Conservation (phyloP, 35 echinoderm and acorn worm species). For the Amphiura filiformis region DNA sequence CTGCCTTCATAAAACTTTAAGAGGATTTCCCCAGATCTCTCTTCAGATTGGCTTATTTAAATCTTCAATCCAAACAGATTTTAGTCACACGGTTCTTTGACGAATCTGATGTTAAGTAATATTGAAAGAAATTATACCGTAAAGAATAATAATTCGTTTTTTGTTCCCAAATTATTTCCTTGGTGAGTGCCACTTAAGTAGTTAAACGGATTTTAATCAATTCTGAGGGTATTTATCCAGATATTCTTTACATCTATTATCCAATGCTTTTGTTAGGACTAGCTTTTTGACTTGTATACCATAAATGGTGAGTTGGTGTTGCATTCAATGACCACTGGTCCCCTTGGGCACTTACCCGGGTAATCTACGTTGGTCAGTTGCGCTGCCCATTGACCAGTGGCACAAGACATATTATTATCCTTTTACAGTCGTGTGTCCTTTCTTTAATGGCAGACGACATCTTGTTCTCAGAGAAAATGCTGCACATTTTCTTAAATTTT, state of each 20-base stretch:
- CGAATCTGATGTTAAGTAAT: not conserved
- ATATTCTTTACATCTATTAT: not conserved
- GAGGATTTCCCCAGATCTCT: too few relatives aligned
- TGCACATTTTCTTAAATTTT: too few relatives aligned
- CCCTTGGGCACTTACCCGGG: too few relatives aligned
- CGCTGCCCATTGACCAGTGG: too few relatives aligned
- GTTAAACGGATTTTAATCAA: slow-evolving; percentile 1
- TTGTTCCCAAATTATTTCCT: not conserved
- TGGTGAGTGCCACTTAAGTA: not conserved
- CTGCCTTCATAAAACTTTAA: too few relatives aligned
- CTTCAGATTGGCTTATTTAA: too few relatives aligned
- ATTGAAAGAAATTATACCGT: not conserved
- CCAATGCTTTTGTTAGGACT: not conserved
- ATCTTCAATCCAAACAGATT: not conserved
- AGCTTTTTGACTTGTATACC: not conserved
- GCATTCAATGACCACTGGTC: too few relatives aligned
- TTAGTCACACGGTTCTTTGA: not conserved
- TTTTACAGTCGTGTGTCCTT: too few relatives aligned
- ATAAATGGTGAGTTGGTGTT: not conserved
- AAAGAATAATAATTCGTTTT: not conserved
- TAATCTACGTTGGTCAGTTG: too few relatives aligned
- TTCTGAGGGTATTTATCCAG: not conserved
- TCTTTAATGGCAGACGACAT: too few relatives aligned
- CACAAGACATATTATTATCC: too few relatives aligned
- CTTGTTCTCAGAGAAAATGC: too few relatives aligned